Evolutionary conservation across 2,797 vertebrate genomes (phyloP).

Genomic region (Diglossa cyanea): DNA sequence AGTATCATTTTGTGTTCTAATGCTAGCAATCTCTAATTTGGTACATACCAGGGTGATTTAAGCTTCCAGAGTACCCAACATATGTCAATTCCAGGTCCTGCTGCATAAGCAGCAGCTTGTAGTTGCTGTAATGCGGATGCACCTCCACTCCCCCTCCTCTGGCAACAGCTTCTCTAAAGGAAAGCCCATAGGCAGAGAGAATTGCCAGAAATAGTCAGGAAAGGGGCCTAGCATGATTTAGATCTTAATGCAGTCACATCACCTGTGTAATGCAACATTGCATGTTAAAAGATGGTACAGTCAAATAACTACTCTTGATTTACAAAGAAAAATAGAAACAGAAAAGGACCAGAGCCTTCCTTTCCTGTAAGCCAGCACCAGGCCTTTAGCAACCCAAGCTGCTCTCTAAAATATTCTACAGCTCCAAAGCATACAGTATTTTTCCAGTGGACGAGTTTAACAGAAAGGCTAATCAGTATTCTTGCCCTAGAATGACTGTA

Average conservation of each 20-base stretch:
- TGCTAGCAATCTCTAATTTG: background rate
- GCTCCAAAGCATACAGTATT: background rate
- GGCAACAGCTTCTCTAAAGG: background rate
- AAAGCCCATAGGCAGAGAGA: background rate
- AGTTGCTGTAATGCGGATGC: background rate
- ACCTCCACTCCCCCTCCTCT: background rate
- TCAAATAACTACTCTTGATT: background rate
- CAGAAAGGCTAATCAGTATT: slow-evolving; percentile 1
- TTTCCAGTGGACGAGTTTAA: background rate
- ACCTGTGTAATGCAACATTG: background rate
- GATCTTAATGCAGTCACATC: background rate
- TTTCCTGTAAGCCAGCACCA: background rate
- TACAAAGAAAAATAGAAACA: background rate
- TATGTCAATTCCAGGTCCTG: background rate
- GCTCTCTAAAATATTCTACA: background rate
- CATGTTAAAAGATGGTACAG: background rate
- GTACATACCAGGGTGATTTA: background rate
- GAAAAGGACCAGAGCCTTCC: background rate
- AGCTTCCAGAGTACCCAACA: background rate
- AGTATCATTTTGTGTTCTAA: background rate
- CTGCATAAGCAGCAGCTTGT: background rate
- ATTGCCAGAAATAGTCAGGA: background rate
- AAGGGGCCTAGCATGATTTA: background rate
- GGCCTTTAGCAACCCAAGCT: background rate
- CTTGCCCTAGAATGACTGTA: background rate